These are phyloP conservation scores for Calameuta filiformis DNA, from an alignment of 2,888 invertebrate species.

Conservation along the genomic window DNA sequence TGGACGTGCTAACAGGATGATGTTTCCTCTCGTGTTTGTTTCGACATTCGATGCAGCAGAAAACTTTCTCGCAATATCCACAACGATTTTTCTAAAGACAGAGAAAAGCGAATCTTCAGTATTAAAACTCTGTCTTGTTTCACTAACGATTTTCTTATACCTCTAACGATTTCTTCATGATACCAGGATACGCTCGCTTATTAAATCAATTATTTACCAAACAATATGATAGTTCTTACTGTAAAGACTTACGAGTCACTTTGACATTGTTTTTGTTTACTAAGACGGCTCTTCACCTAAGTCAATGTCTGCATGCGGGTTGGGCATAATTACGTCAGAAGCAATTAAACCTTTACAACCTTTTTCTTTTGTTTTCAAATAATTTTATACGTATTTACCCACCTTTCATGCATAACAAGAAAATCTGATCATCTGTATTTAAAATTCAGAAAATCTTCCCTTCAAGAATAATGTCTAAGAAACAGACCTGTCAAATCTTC, in stretches of 20 bases:
- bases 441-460: no score
- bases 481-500: no score
- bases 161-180: neutral
- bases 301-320: no score
- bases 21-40: conserved; percentile 46
- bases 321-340: no score
- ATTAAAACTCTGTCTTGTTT: neutral
- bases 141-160: neutral
- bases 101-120: neutral
- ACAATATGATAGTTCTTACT: neutral
- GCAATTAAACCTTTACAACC: no score
- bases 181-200: neutral
- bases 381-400: no score
- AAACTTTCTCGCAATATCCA: conserved; percentile 49
- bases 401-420: no score
- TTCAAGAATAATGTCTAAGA: no score
- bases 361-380: no score
- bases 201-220: neutral
- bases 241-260: neutral
- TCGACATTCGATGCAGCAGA: conserved; percentile 53
- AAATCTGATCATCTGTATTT: no score
- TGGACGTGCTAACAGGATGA: conserved; percentile 39
- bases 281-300: neutral
- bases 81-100: conserved; percentile 42
- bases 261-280: neutral